Percentiles rank a stretch among this genome's conserved stretches.
These are phyloP conservation scores for Pollimyrus isidori DNA, from an alignment of 2,113 vertebrate species.

Conservation along the genomic window DNA sequence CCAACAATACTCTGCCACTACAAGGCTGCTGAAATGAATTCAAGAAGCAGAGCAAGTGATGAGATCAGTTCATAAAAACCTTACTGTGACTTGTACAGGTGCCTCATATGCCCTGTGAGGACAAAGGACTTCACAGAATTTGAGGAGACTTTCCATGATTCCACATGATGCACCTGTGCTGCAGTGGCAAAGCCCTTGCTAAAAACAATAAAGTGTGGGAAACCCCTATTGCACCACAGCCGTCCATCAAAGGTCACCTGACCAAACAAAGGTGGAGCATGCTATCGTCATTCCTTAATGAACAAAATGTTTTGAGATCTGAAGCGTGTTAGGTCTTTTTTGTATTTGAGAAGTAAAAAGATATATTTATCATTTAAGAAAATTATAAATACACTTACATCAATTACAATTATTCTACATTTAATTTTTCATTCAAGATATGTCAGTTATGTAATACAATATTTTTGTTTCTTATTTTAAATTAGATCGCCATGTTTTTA, in stretches of 20 bases:
- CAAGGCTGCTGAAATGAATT: not conserved
- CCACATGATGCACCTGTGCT: not conserved
- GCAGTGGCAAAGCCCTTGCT: slow-evolving; percentile 3
- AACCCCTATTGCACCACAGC: slow-evolving; percentile 6
- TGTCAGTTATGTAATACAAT: not conserved
- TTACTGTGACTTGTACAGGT: not conserved
- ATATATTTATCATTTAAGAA: not conserved
- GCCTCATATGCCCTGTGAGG: not conserved
- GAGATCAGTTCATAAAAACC: not conserved
- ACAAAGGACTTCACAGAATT: not conserved
- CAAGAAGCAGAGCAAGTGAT: not conserved
- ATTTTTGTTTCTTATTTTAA: not conserved
- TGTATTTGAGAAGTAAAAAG: not conserved
- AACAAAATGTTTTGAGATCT: not conserved
- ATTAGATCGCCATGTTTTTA: not conserved
- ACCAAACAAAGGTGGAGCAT: slow-evolving; percentile 6
- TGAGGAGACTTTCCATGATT: not conserved
- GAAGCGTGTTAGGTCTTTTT: not conserved
- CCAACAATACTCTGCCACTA: not conserved
- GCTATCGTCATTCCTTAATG: not conserved
- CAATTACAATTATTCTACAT: not conserved
- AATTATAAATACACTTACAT: not conserved
- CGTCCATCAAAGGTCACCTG: slow-evolving; percentile 12
- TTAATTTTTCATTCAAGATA: not conserved
- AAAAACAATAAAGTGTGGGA: slow-evolving; percentile 5